A percentile compares a stretch with the other conserved stretches of the same genome.
phyloP scores from a whole-genome alignment of 2,113 vertebrate species.

The Struthidea cinerea region DNA sequence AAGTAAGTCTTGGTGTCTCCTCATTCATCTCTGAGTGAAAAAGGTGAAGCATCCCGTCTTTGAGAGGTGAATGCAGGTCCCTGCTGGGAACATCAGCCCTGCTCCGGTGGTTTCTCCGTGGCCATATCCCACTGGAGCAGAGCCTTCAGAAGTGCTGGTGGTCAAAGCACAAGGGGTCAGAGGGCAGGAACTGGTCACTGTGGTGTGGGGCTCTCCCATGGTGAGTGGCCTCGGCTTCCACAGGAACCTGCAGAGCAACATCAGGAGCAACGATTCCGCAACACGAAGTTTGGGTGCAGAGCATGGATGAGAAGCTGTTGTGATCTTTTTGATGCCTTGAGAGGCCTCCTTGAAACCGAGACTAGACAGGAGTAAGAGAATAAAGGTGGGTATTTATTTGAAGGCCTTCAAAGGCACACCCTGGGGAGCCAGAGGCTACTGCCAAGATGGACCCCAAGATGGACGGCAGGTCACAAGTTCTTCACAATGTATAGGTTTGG shows the following conservation, averaged over 20 bases:
- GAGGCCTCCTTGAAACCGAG: too few species aligned
- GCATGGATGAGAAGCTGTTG: accelerated
- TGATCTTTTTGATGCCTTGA: too few species aligned
- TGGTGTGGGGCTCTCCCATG: background rate
- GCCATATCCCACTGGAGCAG: background rate
- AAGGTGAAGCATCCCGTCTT: background rate
- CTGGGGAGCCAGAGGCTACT: too few species aligned
- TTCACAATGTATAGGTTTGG: too few species aligned
- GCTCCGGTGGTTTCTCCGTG: accelerated
- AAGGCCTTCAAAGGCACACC: too few species aligned
- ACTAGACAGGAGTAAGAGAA: too few species aligned
- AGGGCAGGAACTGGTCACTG: accelerated
- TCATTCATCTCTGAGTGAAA: background rate
- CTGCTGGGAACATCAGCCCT: background rate
- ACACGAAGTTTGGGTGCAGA: background rate
- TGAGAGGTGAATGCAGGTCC: background rate
- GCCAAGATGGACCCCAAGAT: too few species aligned
- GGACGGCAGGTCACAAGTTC: too few species aligned
- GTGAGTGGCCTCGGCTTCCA: accelerated
- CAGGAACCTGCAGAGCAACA: background rate
- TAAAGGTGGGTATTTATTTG: too few species aligned
- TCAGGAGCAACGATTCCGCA: background rate
- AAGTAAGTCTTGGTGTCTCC: background rate
- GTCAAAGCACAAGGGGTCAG: background rate
- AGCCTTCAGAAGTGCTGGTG: background rate